A percentile compares a stretch with the other conserved stretches of the same genome.
Evolutionary conservation across 2,113 vertebrate species (phyloP).

Genomic region (Pedetes capensis): DNA sequence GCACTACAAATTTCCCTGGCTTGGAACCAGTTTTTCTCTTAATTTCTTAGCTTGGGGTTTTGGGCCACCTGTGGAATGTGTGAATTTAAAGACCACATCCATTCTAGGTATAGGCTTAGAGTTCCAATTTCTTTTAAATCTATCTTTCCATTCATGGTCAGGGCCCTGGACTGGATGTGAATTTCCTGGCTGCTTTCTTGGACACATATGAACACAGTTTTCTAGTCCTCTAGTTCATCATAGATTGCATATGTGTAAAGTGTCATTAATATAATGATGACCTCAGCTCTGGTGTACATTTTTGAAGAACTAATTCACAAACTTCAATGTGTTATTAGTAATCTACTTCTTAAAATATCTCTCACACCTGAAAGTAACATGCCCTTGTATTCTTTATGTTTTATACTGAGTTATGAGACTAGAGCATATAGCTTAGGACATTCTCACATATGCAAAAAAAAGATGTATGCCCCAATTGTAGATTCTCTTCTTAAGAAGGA

Average conservation of each 20-base stretch:
- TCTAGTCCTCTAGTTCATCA: neutral
- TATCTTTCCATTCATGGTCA: neutral
- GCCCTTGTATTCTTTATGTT: neutral
- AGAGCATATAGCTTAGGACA: neutral
- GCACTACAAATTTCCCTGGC: neutral
- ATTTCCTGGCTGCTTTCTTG: neutral
- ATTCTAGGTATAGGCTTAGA: neutral
- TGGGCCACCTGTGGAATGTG: neutral
- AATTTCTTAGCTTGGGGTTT: constrained; percentile 5
- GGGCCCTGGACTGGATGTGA: neutral
- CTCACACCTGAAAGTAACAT: neutral
- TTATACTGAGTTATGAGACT: neutral
- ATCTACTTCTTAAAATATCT: neutral
- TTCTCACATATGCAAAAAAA: neutral
- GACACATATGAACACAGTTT: neutral
- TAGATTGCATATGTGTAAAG: neutral
- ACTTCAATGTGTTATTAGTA: neutral
- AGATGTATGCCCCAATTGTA: neutral
- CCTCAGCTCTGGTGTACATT: neutral
- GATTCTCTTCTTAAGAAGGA: neutral
- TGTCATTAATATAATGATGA: neutral
- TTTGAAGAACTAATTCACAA: constrained; percentile 18
- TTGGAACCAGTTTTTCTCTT: constrained; percentile 4
- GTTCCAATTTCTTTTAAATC: neutral
- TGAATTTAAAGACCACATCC: neutral